Conservation (phyloP, 2,888 invertebrate species). For the Cacoxenus indagator region DNA sequence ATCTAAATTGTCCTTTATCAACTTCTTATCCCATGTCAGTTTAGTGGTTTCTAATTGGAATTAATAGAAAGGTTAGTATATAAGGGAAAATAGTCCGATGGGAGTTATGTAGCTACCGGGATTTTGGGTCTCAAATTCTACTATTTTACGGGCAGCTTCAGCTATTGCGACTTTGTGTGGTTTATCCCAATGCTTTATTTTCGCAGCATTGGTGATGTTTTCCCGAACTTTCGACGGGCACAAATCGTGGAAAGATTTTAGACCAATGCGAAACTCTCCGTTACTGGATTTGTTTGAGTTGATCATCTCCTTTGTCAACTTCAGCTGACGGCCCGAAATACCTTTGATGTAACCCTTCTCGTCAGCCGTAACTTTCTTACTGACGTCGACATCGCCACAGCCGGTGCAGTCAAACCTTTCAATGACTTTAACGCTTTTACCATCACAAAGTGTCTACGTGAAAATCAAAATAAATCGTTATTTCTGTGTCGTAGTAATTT, state of each 20-base stretch:
- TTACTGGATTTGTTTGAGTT: constrained; percentile 79
- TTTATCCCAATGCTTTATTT: constrained; percentile 88
- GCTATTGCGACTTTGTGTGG: constrained; percentile 84
- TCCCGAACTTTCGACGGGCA: constrained; percentile 89
- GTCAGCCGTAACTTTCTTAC: constrained; percentile 77
- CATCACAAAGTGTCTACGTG: constrained; percentile 84
- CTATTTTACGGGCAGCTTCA: constrained; percentile 81
- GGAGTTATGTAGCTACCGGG: constrained; percentile 68
- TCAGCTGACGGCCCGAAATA: constrained; percentile 87
- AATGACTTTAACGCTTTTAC: constrained; percentile 88
- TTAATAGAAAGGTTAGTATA: not conserved
- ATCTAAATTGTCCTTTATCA: constrained; percentile 90
- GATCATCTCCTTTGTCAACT: constrained; percentile 70
- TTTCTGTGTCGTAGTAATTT: not conserved
- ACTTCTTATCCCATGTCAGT: constrained; percentile 79
- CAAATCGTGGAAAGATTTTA: constrained; percentile 87
- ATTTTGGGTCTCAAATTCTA: constrained; percentile 80
- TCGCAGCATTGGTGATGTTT: constrained; percentile 83
- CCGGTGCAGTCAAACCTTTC: constrained; percentile 97
- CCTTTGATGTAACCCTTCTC: constrained; percentile 86
- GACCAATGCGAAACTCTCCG: constrained; percentile 88
- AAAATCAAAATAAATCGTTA: constrained; percentile 41
- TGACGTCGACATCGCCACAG: constrained; percentile 96
- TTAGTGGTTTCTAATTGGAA: constrained; percentile 58
- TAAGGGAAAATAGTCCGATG: not conserved